A percentile compares a stretch with the other conserved stretches of the same genome.
These are phyloP conservation scores for Salarias fasciatus DNA, from an alignment of 2,797 vertebrate species.

Conservation along the genomic window DNA sequence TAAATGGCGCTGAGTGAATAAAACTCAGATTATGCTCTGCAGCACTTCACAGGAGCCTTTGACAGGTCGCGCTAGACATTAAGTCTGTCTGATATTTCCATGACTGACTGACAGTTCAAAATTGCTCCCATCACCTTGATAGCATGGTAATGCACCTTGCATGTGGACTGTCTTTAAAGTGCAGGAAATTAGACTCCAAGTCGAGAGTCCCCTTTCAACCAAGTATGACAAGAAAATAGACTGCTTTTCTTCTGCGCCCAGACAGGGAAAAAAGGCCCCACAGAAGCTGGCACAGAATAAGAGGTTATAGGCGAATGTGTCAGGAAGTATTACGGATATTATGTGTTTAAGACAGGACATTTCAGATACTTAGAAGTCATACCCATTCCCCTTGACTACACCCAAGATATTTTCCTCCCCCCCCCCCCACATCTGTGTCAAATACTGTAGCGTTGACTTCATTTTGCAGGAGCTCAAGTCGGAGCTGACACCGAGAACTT, in stretches of 20 bases:
- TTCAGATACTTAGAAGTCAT: constrained; percentile 77
- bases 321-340: constrained; percentile 80
- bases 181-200: constrained; percentile 80
- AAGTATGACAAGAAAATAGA: constrained; percentile 81
- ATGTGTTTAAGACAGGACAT: constrained; percentile 76
- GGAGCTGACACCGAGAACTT: constrained; percentile 66
- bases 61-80: constrained; percentile 71
- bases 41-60: constrained; percentile 61
- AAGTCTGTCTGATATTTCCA: constrained; percentile 74
- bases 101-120: constrained; percentile 78
- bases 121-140: constrained; percentile 80
- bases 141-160: constrained; percentile 78
- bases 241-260: constrained; percentile 71
- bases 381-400: constrained; percentile 65
- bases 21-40: constrained; percentile 67
- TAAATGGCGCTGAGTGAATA: constrained; percentile 75
- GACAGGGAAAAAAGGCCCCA: constrained; percentile 54
- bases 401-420: constrained; percentile 33
- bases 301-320: constrained; percentile 77
- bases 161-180: constrained; percentile 78
- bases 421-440: constrained; percentile 51
- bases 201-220: constrained; percentile 77
- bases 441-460: constrained; percentile 62
- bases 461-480: constrained; percentile 73
- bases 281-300: constrained; percentile 69